Percentiles rank a stretch among this genome's conserved stretches.
Evolutionary conservation across 2,888 invertebrate genomes (phyloP).

Genomic region (Tinea pellionella): DNA sequence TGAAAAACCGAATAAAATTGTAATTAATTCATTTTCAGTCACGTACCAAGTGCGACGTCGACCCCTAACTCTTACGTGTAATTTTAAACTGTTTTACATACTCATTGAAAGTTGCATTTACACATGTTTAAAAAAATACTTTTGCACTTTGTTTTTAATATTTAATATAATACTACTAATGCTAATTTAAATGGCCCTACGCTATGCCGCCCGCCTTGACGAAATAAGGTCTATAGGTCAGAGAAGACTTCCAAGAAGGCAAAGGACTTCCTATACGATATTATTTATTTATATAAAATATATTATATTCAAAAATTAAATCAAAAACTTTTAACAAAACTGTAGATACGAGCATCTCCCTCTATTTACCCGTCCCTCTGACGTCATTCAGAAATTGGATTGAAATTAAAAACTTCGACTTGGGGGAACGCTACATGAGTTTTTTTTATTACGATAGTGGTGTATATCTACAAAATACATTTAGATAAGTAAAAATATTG

Average conservation of each 20-base stretch:
- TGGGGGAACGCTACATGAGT: neutral
- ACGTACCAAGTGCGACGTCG: neutral
- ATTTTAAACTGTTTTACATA: neutral
- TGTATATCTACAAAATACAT: neutral
- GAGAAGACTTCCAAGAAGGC: no score
- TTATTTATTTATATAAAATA: no score
- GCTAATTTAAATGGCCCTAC: no score
- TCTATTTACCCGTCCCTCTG: neutral
- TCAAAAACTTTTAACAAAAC: no score
- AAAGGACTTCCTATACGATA: no score
- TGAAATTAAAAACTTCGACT: neutral
- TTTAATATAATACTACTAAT: no score
- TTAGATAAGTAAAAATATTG: neutral
- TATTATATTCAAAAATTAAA: no score
- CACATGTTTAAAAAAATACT: no score
- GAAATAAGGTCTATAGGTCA: no score
- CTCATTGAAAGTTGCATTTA: neutral
- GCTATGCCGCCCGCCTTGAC: no score
- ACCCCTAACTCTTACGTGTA: neutral
- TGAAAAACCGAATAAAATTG: slow-evolving; percentile 1
- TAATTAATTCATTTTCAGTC: neutral
- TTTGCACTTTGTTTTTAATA: no score
- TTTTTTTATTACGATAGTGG: neutral
- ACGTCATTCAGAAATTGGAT: neutral
- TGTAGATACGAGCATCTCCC: neutral